These are phyloP conservation scores for Porites australiensis DNA, from an alignment of 64 coral and sea anemone species.

Conservation along the genomic window DNA sequence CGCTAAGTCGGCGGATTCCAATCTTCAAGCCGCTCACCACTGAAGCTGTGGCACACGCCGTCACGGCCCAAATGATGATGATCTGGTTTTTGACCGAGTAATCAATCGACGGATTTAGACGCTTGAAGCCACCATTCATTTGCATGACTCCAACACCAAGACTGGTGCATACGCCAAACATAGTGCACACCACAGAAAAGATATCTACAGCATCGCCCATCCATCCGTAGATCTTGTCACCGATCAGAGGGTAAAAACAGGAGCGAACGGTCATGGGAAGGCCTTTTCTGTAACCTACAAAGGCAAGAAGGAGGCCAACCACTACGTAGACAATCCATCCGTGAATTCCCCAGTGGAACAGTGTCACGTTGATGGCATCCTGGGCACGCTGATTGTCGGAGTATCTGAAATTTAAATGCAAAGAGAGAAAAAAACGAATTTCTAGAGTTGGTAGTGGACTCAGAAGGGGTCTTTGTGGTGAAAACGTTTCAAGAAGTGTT, in stretches of 20 bases:
- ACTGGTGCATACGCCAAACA: constrained; percentile 86
- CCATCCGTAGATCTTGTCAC: constrained; percentile 74
- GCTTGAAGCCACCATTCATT: constrained; percentile 62
- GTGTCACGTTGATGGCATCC: constrained; percentile 70
- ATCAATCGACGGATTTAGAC: constrained; percentile 39
- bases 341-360: constrained; percentile 76
- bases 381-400: constrained; percentile 59
- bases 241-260: constrained; percentile 71
- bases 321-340: constrained; percentile 64
- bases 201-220: constrained; percentile 79
- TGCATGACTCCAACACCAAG: constrained; percentile 68
- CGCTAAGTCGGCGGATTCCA: constrained; percentile 70
- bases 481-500: too few species aligned
- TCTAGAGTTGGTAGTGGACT: too few species aligned
- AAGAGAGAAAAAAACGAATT: background rate
- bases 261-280: constrained; percentile 74
- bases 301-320: constrained; percentile 63
- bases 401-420: constrained; percentile 25
- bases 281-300: constrained; percentile 53
- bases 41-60: constrained; percentile 39
- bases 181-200: constrained; percentile 77
- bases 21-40: constrained; percentile 65
- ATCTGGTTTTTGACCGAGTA: constrained; percentile 5
- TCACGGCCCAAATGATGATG: constrained; percentile 67
- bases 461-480: too few species aligned